Evolutionary conservation across 2,888 invertebrate genomes (phyloP).

Genomic region (Eumacrocentrus americanus): DNA sequence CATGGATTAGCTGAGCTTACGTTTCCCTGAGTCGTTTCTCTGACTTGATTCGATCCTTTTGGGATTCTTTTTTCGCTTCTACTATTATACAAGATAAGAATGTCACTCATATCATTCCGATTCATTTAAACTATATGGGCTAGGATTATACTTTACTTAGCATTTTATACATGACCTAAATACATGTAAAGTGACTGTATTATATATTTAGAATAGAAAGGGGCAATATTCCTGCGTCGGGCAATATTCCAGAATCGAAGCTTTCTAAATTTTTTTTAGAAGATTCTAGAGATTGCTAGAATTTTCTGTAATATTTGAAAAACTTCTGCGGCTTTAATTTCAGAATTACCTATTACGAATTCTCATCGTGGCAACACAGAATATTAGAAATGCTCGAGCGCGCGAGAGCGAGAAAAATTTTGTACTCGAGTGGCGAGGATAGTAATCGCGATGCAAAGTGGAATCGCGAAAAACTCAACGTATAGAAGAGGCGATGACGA

Average conservation of each 20-base stretch:
- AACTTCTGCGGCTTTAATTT: conserved; percentile 12
- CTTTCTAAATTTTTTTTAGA: too few relatives aligned
- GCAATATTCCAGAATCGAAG: too few relatives aligned
- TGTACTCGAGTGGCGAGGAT: background rate
- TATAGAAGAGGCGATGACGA: conserved; percentile 4
- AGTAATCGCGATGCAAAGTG: conserved; percentile 15
- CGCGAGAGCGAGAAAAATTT: background rate
- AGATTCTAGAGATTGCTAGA: too few relatives aligned
- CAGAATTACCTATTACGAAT: conserved; percentile 6
- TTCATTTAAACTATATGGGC: too few relatives aligned
- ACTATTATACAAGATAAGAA: background rate
- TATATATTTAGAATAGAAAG: too few relatives aligned
- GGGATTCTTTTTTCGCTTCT: background rate
- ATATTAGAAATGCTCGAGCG: conserved; percentile 3
- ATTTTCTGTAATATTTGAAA: background rate
- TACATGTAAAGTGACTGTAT: background rate
- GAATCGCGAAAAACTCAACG: background rate
- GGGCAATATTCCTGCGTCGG: too few relatives aligned
- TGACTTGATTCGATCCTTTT: background rate
- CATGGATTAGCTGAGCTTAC: conserved; percentile 23
- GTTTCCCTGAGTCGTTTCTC: conserved; percentile 12
- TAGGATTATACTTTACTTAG: too few relatives aligned
- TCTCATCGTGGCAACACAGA: background rate
- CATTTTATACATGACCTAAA: background rate
- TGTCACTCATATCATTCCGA: background rate